Evolutionary conservation across 2,888 invertebrate species (phyloP).

Genomic region (Subacronicta megacephala): DNA sequence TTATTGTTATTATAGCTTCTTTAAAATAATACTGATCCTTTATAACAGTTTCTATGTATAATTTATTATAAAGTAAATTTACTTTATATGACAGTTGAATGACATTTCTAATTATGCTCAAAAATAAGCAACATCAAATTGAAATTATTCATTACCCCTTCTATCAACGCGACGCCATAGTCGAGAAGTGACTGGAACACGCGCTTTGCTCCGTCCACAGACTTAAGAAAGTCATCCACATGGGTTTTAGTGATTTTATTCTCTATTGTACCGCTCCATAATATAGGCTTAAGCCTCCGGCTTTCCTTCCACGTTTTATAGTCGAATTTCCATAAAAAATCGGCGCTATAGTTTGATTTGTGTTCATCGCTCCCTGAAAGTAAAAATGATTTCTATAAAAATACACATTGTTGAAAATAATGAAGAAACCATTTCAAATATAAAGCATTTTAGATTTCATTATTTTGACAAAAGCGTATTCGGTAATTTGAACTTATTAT

Average conservation of each 20-base stretch:
- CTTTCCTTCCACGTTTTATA: conserved; percentile 72
- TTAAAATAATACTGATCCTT: no score
- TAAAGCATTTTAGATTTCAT: neutral
- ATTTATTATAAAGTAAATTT: no score
- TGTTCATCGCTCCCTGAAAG: conserved; percentile 90
- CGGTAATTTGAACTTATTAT: neutral
- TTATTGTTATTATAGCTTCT: no score
- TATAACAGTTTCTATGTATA: no score
- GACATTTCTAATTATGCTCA: conserved; percentile 27
- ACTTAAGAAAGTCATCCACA: conserved; percentile 83
- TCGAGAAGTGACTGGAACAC: conserved; percentile 87
- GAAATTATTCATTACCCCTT: conserved; percentile 67
- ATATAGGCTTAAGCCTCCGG: conserved; percentile 66
- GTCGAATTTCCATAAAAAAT: conserved; percentile 82
- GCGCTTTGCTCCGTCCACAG: conserved; percentile 76
- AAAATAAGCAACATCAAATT: conserved; percentile 15
- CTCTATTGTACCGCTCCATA: conserved; percentile 86
- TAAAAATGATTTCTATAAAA: neutral
- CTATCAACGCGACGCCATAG: conserved; percentile 87
- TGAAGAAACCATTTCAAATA: conserved; percentile 1
- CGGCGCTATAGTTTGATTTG: conserved; percentile 81
- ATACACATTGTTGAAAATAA: neutral
- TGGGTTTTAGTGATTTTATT: conserved; percentile 77
- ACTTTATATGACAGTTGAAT: conserved; percentile 16
- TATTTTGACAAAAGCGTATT: neutral